Base-by-base conservation (phyloP, 2,797 vertebrate species). In the Brotula barbata region DNA sequence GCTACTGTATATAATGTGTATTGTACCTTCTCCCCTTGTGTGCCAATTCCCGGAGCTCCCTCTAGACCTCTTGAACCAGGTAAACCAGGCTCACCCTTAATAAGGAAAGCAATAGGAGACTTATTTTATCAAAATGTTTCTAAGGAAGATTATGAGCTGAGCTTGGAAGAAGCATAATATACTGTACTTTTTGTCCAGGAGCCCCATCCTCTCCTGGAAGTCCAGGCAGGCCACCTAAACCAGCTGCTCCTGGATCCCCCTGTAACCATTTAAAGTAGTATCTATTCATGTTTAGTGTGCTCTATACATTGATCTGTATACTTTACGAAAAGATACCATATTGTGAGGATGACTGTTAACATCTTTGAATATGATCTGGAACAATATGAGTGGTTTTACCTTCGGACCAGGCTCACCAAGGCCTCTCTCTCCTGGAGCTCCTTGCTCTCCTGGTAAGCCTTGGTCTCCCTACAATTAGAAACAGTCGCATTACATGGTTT, bases 191-290 rank as follows among this genome's bases (percentile, higher is more conserved):
- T 84, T 95, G 94, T 61, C 94, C 95, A 50, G 94, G 93, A 37
- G 91, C 92, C 39, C 94, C 95, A 52, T 96, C 94, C 72, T 96
- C 95, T 78, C 95, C 94, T 49, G 95, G 95, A 80, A 96, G 92
- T 73, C 94, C 95, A 43, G 93, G 94, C 40, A 96, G 81, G 15
- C 95, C 95, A 60, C 90, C 89, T 7, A 94, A 69, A 75, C 95
- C 95, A 75, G 89, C 68, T 68, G 89, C 48, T 50, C 95, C 95
- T 70, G 92, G 92, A 23, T 95, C 94, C 66, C 94, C 95, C 95
- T 97, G 68, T 62, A 54, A 82, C 23, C 72, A 13, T 16, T 36
- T n/a, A 67, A 1, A 69, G 50, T 14, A 25, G 11, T 4, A 25
- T 37, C 47, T 19, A 21, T 19, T 1, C 6, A 50, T 28, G 51